Base-by-base conservation (phyloP, 2,888 invertebrate species). In the Mythimna pallens region DNA sequence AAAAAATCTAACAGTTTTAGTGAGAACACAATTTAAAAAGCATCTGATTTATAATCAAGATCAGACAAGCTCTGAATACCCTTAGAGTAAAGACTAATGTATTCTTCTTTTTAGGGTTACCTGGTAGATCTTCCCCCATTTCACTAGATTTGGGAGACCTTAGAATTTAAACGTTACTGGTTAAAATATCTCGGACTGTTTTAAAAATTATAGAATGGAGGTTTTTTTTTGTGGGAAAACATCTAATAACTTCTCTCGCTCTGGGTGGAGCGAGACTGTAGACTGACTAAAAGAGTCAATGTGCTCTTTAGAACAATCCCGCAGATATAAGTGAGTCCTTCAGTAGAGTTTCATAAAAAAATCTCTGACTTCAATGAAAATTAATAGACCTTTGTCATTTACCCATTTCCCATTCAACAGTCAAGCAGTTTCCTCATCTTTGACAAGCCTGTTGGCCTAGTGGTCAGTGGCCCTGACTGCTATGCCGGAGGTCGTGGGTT, bases 391-490 rank as follows among this genome's bases (percentile, higher is more conserved):
- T 34, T 72, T 34, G 22, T 61, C 3, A 58, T 14, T 62, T 34
- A 55, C 22, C n/a, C 4, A 9, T 59, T 64, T 40, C 22, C 12
- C 22, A 75, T 70, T 64, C 9, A 57, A n/a, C 36, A 40, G 58
- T 58, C 65, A 58, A 66, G 22, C 17, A n/a, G 58, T 76, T 66
- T 67, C 12, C 22, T 25, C 20, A 50, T 30, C 12, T 36, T 36
- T 9, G 9, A 9, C 36, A 8, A 9, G 36, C 36, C 1, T 36
- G 36, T 36, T 36, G 1, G 36, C 2, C 9, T 36, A 36, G 36
- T 36, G 9, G 36, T 36, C 9, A 2, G 9, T 36, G 9, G 36
- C 36, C 1, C 36, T 9, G 8, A 9, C 9, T 9, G 36, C 9
- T 36, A 9, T 9, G 9, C 9, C 9, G 2, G 0, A 36, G 9